These are phyloP conservation scores for Agrilus cyanescens DNA, from an alignment of 2,888 invertebrate species.

Conservation along the genomic window DNA sequence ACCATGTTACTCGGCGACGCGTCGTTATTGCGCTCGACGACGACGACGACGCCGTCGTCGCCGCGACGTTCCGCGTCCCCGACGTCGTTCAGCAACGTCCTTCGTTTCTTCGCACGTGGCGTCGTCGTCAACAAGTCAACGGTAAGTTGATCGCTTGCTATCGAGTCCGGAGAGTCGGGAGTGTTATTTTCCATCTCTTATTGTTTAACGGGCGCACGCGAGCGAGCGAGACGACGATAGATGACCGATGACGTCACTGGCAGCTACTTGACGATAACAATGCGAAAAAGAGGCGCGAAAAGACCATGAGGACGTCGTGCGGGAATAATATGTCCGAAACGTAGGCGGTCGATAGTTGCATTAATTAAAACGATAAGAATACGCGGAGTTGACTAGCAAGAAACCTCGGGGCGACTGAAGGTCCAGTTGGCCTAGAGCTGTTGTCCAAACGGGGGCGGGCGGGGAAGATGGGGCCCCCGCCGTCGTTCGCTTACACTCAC, in stretches of 20 bases:
- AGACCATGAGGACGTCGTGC: background rate
- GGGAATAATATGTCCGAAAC: background rate
- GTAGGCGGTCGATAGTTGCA: background rate
- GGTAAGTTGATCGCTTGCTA: slow-evolving; percentile 33
- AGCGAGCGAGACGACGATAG: background rate
- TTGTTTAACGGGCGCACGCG: slow-evolving; percentile 11
- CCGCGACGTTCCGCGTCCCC: slow-evolving; percentile 11
- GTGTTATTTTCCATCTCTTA: slow-evolving; percentile 27
- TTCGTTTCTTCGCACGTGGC: slow-evolving; percentile 29
- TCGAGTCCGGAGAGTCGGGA: slow-evolving; percentile 35
- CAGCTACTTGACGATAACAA: background rate
- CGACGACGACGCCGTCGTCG: slow-evolving; percentile 8
- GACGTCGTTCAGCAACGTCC: slow-evolving; percentile 21
- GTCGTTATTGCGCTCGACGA: slow-evolving; percentile 5
- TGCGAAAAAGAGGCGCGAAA: slow-evolving; percentile 1
- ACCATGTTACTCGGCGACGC: slow-evolving; percentile 26
- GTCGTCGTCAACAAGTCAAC: slow-evolving; percentile 31
- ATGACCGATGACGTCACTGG: background rate
- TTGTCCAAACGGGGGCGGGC: slow-evolving; percentile 27
- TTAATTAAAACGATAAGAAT: slow-evolving; percentile 8
- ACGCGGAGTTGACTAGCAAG: slow-evolving; percentile 29
- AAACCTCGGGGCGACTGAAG: slow-evolving; percentile 34
- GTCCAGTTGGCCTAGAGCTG: slow-evolving; percentile 33
- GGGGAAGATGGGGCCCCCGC: slow-evolving; percentile 19
- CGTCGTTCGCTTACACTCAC: slow-evolving; percentile 25